A percentile compares a stretch with the other conserved stretches of the same genome.
phyloP scores from a whole-genome alignment of 2,113 vertebrate species.

The Origma solitaria region DNA sequence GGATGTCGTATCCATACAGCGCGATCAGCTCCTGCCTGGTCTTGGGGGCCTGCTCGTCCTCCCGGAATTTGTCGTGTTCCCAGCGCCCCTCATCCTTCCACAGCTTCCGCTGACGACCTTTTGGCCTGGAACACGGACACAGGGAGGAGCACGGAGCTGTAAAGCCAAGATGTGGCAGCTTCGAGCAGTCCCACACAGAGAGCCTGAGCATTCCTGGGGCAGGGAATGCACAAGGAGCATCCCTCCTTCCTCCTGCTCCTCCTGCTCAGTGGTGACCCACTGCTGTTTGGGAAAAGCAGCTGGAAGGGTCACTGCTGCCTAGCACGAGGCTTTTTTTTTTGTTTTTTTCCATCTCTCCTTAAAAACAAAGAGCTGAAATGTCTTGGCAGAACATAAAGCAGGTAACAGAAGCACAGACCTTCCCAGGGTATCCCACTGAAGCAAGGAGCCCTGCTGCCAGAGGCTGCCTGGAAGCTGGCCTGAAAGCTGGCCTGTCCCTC shows the following conservation, averaged over 20 bases:
- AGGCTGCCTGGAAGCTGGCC: too few relatives aligned
- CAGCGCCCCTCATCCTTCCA: constrained; percentile 98
- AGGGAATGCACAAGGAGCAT: not conserved
- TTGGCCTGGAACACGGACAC: constrained; percentile 75
- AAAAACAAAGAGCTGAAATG: not conserved
- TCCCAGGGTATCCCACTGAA: not conserved
- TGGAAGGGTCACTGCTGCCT: not conserved
- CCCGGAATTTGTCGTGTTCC: constrained; percentile 94
- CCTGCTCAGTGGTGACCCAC: not conserved
- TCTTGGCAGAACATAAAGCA: not conserved
- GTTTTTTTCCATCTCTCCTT: not conserved
- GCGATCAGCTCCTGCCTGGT: constrained; percentile 92
- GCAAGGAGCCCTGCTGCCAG: not conserved
- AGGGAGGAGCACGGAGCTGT: not conserved
- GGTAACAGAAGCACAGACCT: accelerated
- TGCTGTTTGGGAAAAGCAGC: not conserved
- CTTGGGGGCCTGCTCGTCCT: constrained; percentile 97
- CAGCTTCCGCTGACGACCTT: constrained; percentile 90
- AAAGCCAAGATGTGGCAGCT: not conserved
- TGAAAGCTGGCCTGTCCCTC: not conserved
- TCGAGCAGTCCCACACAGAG: not conserved
- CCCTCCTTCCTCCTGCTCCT: accelerated
- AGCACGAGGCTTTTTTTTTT: not conserved
- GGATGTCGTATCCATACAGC: constrained; percentile 95
- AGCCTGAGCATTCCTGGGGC: accelerated